Conservation (phyloP, 2,113 vertebrate species). For the Syngnathus typhle region DNA sequence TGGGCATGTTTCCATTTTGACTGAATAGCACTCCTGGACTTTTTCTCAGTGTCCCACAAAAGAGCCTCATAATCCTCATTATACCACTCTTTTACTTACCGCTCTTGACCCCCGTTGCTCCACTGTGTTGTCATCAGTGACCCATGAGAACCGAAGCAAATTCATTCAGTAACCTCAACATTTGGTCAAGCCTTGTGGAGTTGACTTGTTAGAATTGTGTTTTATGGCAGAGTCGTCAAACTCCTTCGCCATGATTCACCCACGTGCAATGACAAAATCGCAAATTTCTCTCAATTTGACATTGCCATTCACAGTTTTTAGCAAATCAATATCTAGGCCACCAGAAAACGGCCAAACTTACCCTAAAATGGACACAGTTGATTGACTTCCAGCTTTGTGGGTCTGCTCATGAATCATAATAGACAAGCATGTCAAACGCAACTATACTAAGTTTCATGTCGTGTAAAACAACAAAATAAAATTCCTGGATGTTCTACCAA, state of each 20-base stretch:
- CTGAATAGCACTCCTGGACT: conserved; percentile 49
- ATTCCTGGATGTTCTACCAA: not conserved
- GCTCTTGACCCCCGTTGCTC: conserved; percentile 17
- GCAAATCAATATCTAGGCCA: too few species aligned
- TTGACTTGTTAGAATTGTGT: not conserved
- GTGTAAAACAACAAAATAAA: too few species aligned
- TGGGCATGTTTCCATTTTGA: conserved; percentile 22
- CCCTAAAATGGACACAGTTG: too few species aligned
- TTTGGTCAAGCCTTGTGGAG: not conserved
- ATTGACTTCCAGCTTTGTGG: too few species aligned
- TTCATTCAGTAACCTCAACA: not conserved
- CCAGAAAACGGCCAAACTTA: too few species aligned
- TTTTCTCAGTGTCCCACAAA: conserved; percentile 71
- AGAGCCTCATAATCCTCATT: conserved; percentile 66
- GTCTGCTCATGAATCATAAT: too few species aligned
- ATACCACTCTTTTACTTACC: not conserved
- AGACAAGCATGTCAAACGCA: too few species aligned
- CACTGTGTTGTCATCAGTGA: conserved; percentile 48
- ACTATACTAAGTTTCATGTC: too few species aligned
- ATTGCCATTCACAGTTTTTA: too few species aligned
- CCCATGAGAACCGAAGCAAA: conserved; percentile 7
- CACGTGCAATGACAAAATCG: not conserved
- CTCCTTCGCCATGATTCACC: not conserved
- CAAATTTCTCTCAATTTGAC: not conserved
- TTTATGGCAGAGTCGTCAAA: not conserved